These are phyloP conservation scores for Schizaphis graminum DNA, from an alignment of 2,888 invertebrate species.

Conservation along the genomic window DNA sequence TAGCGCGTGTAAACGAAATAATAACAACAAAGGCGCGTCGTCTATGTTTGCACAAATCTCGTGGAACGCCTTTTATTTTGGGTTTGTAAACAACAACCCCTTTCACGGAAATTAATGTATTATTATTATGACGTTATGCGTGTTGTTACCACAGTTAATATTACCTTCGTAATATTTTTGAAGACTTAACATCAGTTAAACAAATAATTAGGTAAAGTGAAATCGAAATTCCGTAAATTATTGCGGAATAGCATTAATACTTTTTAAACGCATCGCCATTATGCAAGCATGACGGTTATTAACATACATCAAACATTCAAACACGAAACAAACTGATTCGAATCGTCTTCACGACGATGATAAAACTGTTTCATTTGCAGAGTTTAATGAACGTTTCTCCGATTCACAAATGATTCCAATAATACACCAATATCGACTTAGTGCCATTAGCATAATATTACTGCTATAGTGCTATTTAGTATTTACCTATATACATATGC, in stretches of 20 bases:
- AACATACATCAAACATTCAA: neutral
- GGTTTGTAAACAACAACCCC: constrained; percentile 13
- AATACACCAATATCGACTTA: constrained; percentile 12
- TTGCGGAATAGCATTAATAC: neutral
- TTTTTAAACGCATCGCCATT: neutral
- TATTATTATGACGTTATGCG: neutral
- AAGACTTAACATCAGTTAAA: neutral
- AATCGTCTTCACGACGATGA: neutral
- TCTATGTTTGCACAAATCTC: constrained; percentile 17
- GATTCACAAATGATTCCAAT: constrained; percentile 2
- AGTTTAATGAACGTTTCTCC: constrained; percentile 19
- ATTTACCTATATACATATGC: neutral
- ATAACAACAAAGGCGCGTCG: neutral
- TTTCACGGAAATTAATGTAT: constrained; percentile 9
- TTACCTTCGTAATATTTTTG: neutral
- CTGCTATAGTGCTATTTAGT: neutral
- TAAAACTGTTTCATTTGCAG: neutral
- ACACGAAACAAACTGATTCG: neutral
- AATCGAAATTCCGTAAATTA: neutral
- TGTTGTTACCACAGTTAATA: neutral
- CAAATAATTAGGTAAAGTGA: neutral
- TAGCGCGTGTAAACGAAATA: neutral
- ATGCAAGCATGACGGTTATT: neutral
- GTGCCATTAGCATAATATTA: constrained; percentile 27
- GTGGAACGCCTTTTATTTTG: neutral